A percentile compares a stretch with the other conserved stretches of the same genome.
Conservation (phyloP, 1,140 invertebrate species). For the Pseudoatta argentina region DNA sequence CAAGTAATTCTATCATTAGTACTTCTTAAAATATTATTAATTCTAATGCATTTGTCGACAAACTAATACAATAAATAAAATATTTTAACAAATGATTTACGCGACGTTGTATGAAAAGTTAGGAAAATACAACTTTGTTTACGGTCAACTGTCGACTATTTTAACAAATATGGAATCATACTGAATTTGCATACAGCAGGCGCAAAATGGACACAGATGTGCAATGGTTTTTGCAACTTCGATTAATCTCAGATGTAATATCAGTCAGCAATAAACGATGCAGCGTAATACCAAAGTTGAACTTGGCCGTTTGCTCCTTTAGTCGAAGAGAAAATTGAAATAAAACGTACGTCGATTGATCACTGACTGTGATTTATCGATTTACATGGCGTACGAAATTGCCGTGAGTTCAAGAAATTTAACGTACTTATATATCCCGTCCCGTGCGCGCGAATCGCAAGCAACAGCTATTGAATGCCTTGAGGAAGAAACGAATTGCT, state of each 20-base stretch:
- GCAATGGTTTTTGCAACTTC: slow-evolving; percentile 11
- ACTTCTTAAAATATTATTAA: background rate
- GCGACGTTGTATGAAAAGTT: background rate
- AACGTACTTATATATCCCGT: slow-evolving; percentile 20
- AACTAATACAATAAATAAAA: background rate
- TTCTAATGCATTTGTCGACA: background rate
- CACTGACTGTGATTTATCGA: slow-evolving; percentile 42
- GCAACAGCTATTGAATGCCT: slow-evolving; percentile 32
- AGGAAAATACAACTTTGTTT: slow-evolving; percentile 8
- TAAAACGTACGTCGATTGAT: slow-evolving; percentile 34
- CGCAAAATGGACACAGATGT: slow-evolving; percentile 25
- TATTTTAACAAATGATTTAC: slow-evolving; percentile 3
- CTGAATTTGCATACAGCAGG: background rate
- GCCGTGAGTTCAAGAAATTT: slow-evolving; percentile 36
- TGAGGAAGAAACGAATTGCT: slow-evolving; percentile 43
- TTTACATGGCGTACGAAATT: slow-evolving; percentile 21
- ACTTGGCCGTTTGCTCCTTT: slow-evolving; percentile 14
- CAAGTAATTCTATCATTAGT: background rate
- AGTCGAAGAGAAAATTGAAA: slow-evolving; percentile 33
- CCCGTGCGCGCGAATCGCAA: slow-evolving; percentile 5
- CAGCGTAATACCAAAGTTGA: background rate
- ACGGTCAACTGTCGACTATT: background rate
- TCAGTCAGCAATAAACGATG: slow-evolving; percentile 5
- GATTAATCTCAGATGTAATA: slow-evolving; percentile 31
- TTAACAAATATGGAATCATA: background rate